Conservation (phyloP, 2,888 invertebrate species). For the Zaprionus bogoriensis region DNA sequence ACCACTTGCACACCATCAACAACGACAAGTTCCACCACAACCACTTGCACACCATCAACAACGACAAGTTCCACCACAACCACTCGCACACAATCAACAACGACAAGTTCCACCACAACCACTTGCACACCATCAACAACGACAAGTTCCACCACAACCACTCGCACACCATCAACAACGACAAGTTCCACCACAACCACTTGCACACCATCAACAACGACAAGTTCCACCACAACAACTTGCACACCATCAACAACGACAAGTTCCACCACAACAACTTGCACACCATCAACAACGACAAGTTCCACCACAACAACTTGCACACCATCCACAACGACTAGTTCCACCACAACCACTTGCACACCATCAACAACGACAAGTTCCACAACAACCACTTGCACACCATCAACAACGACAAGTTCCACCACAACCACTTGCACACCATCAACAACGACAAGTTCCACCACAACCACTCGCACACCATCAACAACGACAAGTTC, state of each 20-base stretch:
- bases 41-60: neutral
- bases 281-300: neutral
- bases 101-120: slow-evolving; percentile 9
- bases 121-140: slow-evolving; percentile 3
- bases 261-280: slow-evolving; percentile 3
- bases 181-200: slow-evolving; percentile 7
- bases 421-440: slow-evolving; percentile 6
- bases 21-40: neutral
- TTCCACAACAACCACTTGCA: neutral
- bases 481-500: slow-evolving; percentile 6
- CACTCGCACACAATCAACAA: slow-evolving; percentile 5
- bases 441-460: slow-evolving; percentile 4
- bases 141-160: neutral
- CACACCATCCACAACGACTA: neutral
- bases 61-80: too few species aligned
- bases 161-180: neutral
- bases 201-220: neutral
- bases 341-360: neutral
- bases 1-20: slow-evolving; percentile 1
- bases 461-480: neutral
- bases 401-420: neutral
- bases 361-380: slow-evolving; percentile 1
- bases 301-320: too few species aligned
- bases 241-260: neutral
- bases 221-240: slow-evolving; percentile 15